Conservation (phyloP, 1,140 invertebrate genomes). For the Listronotus oregonensis region DNA sequence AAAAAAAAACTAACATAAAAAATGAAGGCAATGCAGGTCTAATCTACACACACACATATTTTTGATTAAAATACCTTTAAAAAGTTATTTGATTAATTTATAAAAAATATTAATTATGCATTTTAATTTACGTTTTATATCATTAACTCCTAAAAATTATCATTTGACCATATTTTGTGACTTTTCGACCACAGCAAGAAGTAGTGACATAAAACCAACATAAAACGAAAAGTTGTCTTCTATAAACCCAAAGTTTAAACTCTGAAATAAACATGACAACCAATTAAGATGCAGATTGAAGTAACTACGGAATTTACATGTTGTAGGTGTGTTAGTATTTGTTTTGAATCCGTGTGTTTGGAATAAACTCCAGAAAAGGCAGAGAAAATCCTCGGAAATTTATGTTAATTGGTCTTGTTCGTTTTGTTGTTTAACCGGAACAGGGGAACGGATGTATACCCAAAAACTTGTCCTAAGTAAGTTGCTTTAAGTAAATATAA, state of each 20-base stretch:
- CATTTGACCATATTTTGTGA: no score
- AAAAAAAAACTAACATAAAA: no score
- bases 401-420: constrained; percentile 54
- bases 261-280: constrained; percentile 56
- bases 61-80: no score
- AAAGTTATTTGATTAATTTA: no score
- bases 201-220: constrained; percentile 40
- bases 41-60: no score
- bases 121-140: no score
- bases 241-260: constrained; percentile 40
- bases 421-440: constrained; percentile 47
- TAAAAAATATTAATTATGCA: no score
- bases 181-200: not conserved
- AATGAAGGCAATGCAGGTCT: no score
- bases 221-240: constrained; percentile 39
- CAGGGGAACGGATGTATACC: constrained; percentile 31
- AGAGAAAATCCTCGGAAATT: constrained; percentile 48
- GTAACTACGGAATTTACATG: constrained; percentile 43
- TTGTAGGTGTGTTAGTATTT: constrained; percentile 41
- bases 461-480: not conserved
- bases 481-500: no score
- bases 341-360: constrained; percentile 50
- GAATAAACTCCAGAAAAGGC: constrained; percentile 50
- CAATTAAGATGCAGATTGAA: constrained; percentile 57
- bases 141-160: no score